phyloP scores from a whole-genome alignment of 2,797 vertebrate genomes.

The Gambusia yucatana region DNA sequence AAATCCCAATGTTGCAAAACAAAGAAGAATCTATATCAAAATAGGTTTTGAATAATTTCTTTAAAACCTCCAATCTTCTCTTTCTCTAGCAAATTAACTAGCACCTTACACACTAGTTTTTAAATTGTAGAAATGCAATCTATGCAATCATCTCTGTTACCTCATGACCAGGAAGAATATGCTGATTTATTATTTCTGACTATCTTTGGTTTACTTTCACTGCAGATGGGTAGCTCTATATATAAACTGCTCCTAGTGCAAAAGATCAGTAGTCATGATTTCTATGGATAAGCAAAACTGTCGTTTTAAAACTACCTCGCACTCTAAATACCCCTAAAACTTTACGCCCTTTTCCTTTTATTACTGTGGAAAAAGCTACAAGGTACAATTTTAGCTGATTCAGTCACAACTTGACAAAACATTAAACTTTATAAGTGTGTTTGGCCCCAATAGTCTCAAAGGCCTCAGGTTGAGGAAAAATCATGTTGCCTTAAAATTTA shows the following conservation, averaged over 20 bases:
- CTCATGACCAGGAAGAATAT: not conserved
- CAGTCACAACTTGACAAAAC: conserved; percentile 24
- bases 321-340: not conserved
- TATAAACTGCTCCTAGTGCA: not conserved
- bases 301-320: not conserved
- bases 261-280: not conserved
- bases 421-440: conserved; percentile 8
- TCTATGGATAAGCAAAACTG: conserved; percentile 2
- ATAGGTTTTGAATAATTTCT: conserved; percentile 2
- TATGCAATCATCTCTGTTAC: not conserved
- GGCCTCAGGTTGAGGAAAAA: conserved; percentile 23
- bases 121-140: not conserved
- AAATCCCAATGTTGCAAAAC: conserved; percentile 11
- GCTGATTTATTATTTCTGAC: not conserved
- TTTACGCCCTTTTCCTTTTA: not conserved
- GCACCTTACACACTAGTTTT: not conserved
- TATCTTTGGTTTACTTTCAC: not conserved
- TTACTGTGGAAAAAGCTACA: not conserved
- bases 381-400: conserved; percentile 14
- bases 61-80: not conserved
- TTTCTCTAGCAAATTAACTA: conserved; percentile 2
- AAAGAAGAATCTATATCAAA: not conserved
- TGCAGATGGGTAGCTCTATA: not conserved
- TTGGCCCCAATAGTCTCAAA: conserved; percentile 1
- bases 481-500: conserved; percentile 9